Conservation (phyloP, 2,797 vertebrate species). For the Pipistrellus pipistrellus region DNA sequence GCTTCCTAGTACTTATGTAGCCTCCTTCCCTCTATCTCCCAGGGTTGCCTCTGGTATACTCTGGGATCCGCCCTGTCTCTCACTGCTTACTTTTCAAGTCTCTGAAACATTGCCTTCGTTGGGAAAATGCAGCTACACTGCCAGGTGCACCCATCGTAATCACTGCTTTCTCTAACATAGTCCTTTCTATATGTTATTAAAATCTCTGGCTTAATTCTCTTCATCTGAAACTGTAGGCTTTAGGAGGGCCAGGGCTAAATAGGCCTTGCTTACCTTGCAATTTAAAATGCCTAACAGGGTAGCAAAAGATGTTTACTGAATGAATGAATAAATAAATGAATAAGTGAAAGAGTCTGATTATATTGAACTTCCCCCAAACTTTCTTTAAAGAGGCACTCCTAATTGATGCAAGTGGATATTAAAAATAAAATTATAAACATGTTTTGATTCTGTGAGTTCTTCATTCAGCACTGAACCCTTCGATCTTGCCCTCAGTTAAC, state of each 20-base stretch:
- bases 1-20: not conserved
- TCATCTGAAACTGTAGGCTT: not conserved
- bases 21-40: not conserved
- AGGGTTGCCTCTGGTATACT: not conserved
- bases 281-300: not conserved
- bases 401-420: not conserved
- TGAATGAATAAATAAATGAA: not conserved
- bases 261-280: not conserved
- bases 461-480: not conserved
- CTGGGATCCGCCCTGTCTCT: not conserved
- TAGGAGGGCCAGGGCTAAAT: not conserved
- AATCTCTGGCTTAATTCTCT: not conserved
- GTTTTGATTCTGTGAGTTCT: not conserved
- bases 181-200: not conserved
- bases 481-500: not conserved
- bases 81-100: not conserved
- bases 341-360: not conserved
- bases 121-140: not conserved
- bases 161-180: not conserved
- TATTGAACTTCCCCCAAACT: not conserved
- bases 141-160: not conserved
- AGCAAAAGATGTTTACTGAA: not conserved
- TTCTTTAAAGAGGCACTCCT: not conserved
- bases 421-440: not conserved
- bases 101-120: not conserved